Evolutionary conservation across 2,888 invertebrate species (phyloP), one percentile per base, ranked within the genome.

Genomic region (Stenurella melanura): DNA sequence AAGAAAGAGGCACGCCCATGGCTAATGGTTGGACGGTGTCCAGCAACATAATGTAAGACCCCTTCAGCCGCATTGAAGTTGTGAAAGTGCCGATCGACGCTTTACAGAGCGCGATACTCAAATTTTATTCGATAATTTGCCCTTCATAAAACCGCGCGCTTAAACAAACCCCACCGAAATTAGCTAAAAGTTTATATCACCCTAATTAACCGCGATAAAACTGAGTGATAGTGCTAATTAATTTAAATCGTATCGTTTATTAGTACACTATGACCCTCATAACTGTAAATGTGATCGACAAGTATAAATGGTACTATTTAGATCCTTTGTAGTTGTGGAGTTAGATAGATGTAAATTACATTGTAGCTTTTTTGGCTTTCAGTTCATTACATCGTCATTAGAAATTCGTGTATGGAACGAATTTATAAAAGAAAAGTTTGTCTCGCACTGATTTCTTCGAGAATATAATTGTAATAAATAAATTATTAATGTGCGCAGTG

Each of bases 271-370:
- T 87, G 87, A 87, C 85, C 69, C 81, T 87, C 58, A 83, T 86
- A 72, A 82, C 81, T 75, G 82, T 86, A 81, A 86, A 84, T 83
- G 86, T 86, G 71, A 82, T 86, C 82, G 85, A 85, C 81, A 84
- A 83, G 78, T 82, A 85, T 73, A 86, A 86, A 86, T 86, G 86
- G 86, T 86, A 86, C 81, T 80, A 26, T 63, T 18, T 18, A 70
- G 60, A 58, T 70, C 15, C 21, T 42, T 54, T 26, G 17, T 50
- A 18, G 34, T 69, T 63, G 63, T 72, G 72, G 58, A 12, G 12
- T 21, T 57, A 58, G 18, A 57, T 11, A 18, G 18, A 26, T 68
- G 34, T 54, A 67, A 30, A 56, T 42, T 50, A 19, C 38, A 6
- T 17, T 26, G 67, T 70, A 70, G 60, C 42, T 38, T 38, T 63